Conservation (phyloP, 2,113 vertebrate species). For the Scortum barcoo region DNA sequence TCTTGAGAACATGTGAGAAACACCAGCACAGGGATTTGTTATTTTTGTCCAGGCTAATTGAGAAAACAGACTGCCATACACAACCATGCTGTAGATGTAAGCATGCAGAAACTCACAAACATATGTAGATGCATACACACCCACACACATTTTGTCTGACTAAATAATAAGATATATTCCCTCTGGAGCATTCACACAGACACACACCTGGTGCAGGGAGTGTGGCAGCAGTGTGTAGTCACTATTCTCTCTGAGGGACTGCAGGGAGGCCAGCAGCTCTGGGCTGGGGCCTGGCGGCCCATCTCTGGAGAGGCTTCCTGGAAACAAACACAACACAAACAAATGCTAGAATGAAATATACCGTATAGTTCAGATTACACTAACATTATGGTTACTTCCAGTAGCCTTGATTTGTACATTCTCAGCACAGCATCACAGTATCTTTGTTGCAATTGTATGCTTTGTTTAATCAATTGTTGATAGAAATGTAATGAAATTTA, state of each 20-base stretch:
- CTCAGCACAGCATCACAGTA: not conserved
- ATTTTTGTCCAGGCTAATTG: conserved; percentile 8
- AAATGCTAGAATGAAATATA: conserved; percentile 8
- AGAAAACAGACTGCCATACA: conserved; percentile 6
- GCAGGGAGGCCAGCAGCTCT: conserved; percentile 89
- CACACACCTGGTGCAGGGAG: conserved; percentile 93
- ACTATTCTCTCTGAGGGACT: conserved; percentile 85
- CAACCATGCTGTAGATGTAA: not conserved
- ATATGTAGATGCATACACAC: not conserved
- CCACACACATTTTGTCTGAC: conserved; percentile 11
- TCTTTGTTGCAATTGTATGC: not conserved
- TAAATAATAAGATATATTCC: conserved; percentile 55
- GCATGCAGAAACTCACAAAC: conserved; percentile 3
- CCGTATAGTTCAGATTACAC: not conserved
- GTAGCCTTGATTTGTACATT: not conserved
- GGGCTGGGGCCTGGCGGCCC: conserved; percentile 66
- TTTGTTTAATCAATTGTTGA: not conserved
- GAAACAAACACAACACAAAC: conserved; percentile 58
- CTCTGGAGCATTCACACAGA: conserved; percentile 30
- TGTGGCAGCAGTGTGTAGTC: conserved; percentile 91
- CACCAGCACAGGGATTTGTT: not conserved
- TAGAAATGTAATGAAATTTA: not conserved
- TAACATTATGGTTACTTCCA: not conserved
- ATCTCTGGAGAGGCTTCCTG: conserved; percentile 58
- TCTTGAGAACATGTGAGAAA: not conserved